Percentiles rank a stretch among this genome's conserved stretches.
These are phyloP conservation scores for Hecatera dysodea DNA, from an alignment of 2,888 invertebrate genomes.

Conservation along the genomic window DNA sequence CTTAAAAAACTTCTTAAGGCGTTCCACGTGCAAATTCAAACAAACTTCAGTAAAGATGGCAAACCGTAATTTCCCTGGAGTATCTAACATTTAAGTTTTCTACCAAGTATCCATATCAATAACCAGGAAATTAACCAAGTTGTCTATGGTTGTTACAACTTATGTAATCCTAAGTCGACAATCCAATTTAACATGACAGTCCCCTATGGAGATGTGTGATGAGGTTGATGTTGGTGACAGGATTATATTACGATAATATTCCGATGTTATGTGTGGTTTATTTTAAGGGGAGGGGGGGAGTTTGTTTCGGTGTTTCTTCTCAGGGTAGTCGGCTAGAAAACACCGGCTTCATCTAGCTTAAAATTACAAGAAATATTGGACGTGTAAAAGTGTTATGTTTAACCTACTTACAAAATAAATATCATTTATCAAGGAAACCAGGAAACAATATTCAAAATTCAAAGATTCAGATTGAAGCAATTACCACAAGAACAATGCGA, in stretches of 20 bases:
- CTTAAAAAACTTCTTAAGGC: neutral
- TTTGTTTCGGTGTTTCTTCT: too few species aligned
- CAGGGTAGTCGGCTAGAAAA: too few species aligned
- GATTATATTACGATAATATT: conserved; percentile 13
- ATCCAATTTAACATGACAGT: conserved; percentile 74
- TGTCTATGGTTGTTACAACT: conserved; percentile 61
- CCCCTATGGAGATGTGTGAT: conserved; percentile 62
- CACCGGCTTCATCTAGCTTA: too few species aligned
- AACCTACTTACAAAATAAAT: too few species aligned
- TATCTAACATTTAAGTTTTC: conserved; percentile 37
- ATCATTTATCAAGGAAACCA: too few species aligned
- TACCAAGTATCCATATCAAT: conserved; percentile 37
- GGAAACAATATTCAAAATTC: too few species aligned
- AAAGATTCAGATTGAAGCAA: too few species aligned
- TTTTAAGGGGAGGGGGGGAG: too few species aligned
- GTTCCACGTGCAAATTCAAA: neutral
- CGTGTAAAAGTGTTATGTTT: too few species aligned
- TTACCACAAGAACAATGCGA: too few species aligned
- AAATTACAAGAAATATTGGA: too few species aligned
- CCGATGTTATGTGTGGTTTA: neutral
- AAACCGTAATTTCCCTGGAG: conserved; percentile 33
- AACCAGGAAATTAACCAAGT: conserved; percentile 58
- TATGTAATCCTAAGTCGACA: conserved; percentile 71
- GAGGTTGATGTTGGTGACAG: neutral
- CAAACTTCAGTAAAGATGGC: conserved; percentile 6